Base-by-base conservation (phyloP, 2,113 vertebrate genomes). In the Oreamnos americanus region DNA sequence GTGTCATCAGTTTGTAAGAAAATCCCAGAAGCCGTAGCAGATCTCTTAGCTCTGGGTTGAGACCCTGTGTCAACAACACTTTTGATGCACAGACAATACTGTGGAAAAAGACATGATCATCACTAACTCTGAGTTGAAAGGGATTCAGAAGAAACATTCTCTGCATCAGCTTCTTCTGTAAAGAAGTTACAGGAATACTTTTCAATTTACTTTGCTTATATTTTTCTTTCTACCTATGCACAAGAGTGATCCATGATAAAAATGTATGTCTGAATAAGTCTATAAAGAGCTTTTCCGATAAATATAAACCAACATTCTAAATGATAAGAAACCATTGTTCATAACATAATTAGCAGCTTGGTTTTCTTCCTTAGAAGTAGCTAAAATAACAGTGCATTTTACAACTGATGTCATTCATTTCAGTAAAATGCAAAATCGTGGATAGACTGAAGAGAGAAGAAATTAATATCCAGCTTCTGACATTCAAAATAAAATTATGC, bases 381-480 rank as follows among this genome's bases (percentile, higher is more conserved):
- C 84, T 53, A 90, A 97, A 97, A 96, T 86, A 96, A 93, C 71
- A 71, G 64, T 3, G 55, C n/a, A 17, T 94, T 79, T 95, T 78
- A 36, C 84, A 81, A 67, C 14, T 21, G 45, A 93, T 28, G 43
- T 79, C 23, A 51, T 86, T 39, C 25, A 76, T 76, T 83, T 53
- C 43, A 28, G 53, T 11, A 30, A 96, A 64, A 85, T 86, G 79
- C 58, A 87, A 91, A 88, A 87, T 57, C 57, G 8, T 5, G 19
- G 43, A 49, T 62, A 95, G 51, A 25, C 67, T 30, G 57, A 60
- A 71, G 58, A 33, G 21, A 51, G 51, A 71, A 91, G 57, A 58
- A 55, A 62, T 91, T 74, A 25, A 74, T 95, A 83, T 16, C 81
- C 39, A 87, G 74, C 47, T 67, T 90, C 82, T 83, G 95, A 93